Evolutionary conservation across 2,113 vertebrate species (phyloP).

Genomic region (Crotalus horridus): DNA sequence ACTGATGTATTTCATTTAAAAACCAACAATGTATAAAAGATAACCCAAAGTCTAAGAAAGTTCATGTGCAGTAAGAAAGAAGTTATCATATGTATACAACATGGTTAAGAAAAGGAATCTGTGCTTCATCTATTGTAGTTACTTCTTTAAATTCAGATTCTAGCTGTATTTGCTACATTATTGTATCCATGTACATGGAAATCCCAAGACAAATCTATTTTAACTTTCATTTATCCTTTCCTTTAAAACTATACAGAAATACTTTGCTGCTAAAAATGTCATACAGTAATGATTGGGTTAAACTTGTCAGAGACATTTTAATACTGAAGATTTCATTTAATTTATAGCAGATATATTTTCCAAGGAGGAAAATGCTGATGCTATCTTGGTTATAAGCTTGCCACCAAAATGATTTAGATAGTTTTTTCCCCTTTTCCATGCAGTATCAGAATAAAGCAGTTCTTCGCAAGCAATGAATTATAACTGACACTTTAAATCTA

Average conservation of each 20-base stretch:
- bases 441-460: conserved; percentile 65
- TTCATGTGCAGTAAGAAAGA: background rate
- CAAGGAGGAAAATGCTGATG: conserved; percentile 72
- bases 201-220: conserved; percentile 23
- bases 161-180: conserved; percentile 7
- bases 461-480: conserved; percentile 76
- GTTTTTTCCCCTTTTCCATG: conserved; percentile 58
- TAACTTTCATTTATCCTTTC: conserved; percentile 58
- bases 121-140: background rate
- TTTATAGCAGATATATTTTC: conserved; percentile 72
- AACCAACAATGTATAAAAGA: background rate
- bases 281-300: conserved; percentile 55
- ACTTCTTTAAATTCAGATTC: background rate
- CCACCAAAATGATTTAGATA: conserved; percentile 75
- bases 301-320: conserved; percentile 65
- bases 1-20: background rate
- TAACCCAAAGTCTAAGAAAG: background rate
- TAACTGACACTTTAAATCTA: conserved; percentile 70
- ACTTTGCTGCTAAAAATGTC: conserved; percentile 5
- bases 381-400: conserved; percentile 74
- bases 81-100: background rate
- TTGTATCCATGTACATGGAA: background rate
- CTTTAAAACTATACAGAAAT: background rate
- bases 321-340: conserved; percentile 66
- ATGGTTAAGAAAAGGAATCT: background rate